These are phyloP conservation scores for Caretta caretta DNA, from an alignment of 2,113 vertebrate genomes.

Conservation along the genomic window DNA sequence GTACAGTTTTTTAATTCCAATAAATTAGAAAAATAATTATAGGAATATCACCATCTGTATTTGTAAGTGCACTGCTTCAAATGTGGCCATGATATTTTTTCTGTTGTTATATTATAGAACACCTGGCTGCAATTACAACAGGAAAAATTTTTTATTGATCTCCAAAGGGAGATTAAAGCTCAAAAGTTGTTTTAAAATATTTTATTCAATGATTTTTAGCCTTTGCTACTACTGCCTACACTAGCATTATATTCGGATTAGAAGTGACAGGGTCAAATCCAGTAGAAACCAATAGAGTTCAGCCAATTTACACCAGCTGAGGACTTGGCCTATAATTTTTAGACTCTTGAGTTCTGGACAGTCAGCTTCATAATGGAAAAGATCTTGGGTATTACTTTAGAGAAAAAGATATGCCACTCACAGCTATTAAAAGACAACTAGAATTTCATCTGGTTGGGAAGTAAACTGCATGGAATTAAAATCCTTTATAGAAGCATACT, in stretches of 20 bases:
- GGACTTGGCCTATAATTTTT: background rate
- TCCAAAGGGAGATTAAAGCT: background rate
- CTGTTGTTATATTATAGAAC: background rate
- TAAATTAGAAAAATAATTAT: background rate
- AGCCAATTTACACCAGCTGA: background rate
- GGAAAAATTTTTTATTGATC: background rate
- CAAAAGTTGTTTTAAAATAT: background rate
- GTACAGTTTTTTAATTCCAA: background rate
- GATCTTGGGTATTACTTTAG: background rate
- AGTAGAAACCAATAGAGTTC: background rate
- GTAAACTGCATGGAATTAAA: background rate
- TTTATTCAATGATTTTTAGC: background rate
- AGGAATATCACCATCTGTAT: background rate
- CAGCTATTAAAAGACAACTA: background rate
- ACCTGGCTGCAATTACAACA: background rate
- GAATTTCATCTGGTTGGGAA: background rate
- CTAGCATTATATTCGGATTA: background rate
- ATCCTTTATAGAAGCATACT: background rate
- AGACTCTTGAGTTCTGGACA: background rate
- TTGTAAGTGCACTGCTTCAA: background rate
- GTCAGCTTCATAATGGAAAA: background rate
- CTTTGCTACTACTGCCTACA: background rate
- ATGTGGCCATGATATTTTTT: background rate
- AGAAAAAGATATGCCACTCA: background rate
- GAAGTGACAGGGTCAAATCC: background rate